These are phyloP conservation scores for Drosophila imparisetae DNA, from an alignment of 2,888 invertebrate genomes.

Conservation along the genomic window DNA sequence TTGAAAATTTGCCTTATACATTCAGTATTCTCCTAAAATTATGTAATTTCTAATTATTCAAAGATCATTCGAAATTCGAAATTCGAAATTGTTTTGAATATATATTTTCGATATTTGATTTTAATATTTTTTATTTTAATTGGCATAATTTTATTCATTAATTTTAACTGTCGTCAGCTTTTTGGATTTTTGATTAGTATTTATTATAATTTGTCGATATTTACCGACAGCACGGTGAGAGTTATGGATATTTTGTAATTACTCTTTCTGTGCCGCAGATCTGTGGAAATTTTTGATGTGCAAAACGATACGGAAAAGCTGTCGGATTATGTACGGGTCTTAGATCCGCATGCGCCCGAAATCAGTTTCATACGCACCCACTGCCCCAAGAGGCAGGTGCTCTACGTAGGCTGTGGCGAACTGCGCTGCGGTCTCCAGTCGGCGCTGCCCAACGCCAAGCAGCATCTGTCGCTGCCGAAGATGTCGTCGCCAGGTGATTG, in stretches of 20 bases:
- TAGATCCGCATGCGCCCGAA: conserved; percentile 92
- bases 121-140: background rate
- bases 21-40: background rate
- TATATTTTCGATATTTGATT: background rate
- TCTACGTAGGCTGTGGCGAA: conserved; percentile 91
- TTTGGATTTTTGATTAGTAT: background rate
- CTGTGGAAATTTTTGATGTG: conserved; percentile 89
- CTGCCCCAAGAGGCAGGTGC: conserved; percentile 91
- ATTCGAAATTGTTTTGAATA: background rate
- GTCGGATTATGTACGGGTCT: conserved; percentile 91
- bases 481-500: conserved; percentile 93
- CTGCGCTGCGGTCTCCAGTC: conserved; percentile 90
- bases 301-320: conserved; percentile 87
- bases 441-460: conserved; percentile 84
- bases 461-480: conserved; percentile 86
- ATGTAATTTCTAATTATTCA: background rate
- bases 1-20: background rate
- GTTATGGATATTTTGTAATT: background rate
- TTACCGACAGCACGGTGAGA: background rate
- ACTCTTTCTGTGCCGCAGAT: conserved; percentile 84
- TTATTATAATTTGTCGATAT: background rate
- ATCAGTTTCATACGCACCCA: conserved; percentile 92
- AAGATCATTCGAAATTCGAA: too few relatives aligned
- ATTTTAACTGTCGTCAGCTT: background rate
- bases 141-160: background rate